Conservation (phyloP, 2,888 invertebrate genomes). For the Drosophila picticornis region DNA sequence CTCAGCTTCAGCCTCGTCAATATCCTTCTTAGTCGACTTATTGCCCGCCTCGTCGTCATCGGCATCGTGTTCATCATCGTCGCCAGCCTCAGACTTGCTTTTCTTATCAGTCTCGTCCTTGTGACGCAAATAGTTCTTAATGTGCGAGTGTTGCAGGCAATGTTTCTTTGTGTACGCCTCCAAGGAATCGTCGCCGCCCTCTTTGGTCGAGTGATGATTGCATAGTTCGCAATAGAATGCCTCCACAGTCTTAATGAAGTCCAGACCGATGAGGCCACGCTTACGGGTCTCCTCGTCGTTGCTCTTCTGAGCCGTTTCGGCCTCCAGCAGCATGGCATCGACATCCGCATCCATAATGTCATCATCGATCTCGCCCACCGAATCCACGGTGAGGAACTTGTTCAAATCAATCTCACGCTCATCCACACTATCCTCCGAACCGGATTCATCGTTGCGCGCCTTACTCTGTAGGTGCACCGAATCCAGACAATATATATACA, state of each 20-base stretch:
- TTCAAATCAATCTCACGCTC: constrained; percentile 92
- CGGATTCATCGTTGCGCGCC: constrained; percentile 86
- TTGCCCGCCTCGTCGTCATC: constrained; percentile 46
- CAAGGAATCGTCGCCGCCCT: constrained; percentile 86
- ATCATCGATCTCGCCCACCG: constrained; percentile 92
- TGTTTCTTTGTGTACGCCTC: constrained; percentile 89
- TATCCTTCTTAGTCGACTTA: constrained; percentile 59
- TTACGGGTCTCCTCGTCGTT: constrained; percentile 87
- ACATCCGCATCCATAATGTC: constrained; percentile 86
- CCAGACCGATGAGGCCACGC: constrained; percentile 91
- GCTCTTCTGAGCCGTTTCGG: constrained; percentile 87
- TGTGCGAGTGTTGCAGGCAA: constrained; percentile 91
- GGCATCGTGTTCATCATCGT: constrained; percentile 52
- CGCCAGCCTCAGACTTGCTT: constrained; percentile 80
- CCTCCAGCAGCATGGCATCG: constrained; percentile 85
- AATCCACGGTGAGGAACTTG: constrained; percentile 95
- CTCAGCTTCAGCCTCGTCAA: constrained; percentile 87
- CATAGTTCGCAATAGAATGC: constrained; percentile 93
- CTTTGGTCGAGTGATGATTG: constrained; percentile 90
- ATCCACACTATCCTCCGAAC: constrained; percentile 88
- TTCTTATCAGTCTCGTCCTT: constrained; percentile 91
- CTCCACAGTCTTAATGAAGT: constrained; percentile 91
- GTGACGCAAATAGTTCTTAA: constrained; percentile 91
- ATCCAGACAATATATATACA: background rate
- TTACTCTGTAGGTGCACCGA: constrained; percentile 86